Evolutionary conservation across 2,888 invertebrate species (phyloP).

Genomic region (Luperina nickerlii): DNA sequence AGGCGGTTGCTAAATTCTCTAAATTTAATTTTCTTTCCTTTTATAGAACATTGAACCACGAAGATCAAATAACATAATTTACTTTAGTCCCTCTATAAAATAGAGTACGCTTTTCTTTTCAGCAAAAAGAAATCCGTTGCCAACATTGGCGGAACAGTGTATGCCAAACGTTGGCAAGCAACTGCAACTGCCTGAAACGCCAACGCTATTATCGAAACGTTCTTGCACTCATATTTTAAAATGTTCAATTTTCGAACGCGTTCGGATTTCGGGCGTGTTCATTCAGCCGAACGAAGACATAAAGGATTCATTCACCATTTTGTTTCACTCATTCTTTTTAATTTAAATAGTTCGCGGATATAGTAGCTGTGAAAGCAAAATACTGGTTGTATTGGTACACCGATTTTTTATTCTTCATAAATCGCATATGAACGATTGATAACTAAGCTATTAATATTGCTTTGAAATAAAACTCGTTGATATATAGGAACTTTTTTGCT

Average conservation of each 20-base stretch:
- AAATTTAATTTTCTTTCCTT: not conserved
- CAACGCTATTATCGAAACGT: constrained; percentile 47
- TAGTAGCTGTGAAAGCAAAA: not conserved
- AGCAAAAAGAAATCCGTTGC: constrained; percentile 22
- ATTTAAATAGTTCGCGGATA: constrained; percentile 17
- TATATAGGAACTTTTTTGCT: not conserved
- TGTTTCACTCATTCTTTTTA: constrained; percentile 47
- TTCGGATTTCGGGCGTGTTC: constrained; percentile 55
- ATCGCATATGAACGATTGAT: not conserved
- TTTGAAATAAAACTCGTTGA: not conserved
- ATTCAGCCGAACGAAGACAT: constrained; percentile 48
- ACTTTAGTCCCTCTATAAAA: not conserved
- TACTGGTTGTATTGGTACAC: not conserved
- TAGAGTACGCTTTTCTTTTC: not conserved
- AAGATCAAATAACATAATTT: not conserved
- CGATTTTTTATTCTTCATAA: not conserved
- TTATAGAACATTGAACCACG: not conserved
- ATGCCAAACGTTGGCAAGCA: constrained; percentile 29
- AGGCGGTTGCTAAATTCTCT: not conserved
- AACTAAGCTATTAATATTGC: not conserved
- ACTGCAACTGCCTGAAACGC: constrained; percentile 31
- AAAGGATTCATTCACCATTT: constrained; percentile 47
- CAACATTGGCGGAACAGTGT: constrained; percentile 31
- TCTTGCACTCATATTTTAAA: constrained; percentile 54
- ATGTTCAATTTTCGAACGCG: constrained; percentile 54